Percentiles rank a stretch among this genome's conserved stretches.
These are phyloP conservation scores for Channallabes apus DNA, from an alignment of 2,797 vertebrate species.

Conservation along the genomic window DNA sequence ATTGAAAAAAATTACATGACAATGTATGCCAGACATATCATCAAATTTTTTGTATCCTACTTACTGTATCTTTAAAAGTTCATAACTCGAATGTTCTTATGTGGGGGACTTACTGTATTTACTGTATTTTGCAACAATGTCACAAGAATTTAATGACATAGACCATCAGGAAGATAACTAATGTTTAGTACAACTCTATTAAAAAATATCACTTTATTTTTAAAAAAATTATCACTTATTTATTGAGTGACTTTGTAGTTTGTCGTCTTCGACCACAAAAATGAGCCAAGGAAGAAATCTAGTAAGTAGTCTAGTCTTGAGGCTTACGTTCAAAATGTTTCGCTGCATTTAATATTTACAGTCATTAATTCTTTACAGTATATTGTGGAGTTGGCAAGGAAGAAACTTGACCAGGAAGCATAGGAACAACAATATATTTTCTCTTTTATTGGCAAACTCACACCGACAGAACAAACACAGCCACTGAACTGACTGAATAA, in stretches of 20 bases:
- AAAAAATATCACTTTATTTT: too few relatives aligned
- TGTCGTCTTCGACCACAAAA: neutral
- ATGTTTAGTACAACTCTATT: neutral
- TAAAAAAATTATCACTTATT: too few relatives aligned
- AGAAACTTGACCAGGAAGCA: slow-evolving; percentile 1
- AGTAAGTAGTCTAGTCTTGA: neutral
- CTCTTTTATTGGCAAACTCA: neutral
- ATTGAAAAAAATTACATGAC: too few relatives aligned
- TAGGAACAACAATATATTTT: neutral
- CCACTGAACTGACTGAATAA: slow-evolving; percentile 11
- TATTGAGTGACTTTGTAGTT: too few relatives aligned
- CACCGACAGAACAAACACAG: neutral
- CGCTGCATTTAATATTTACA: neutral
- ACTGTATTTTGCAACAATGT: neutral
- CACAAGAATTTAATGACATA: neutral
- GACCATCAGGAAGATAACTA: too few relatives aligned
- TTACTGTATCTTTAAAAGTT: too few relatives aligned
- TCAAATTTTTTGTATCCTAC: too few relatives aligned
- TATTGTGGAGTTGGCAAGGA: neutral
- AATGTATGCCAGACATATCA: too few relatives aligned
- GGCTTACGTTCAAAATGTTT: neutral
- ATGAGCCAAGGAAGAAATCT: neutral
- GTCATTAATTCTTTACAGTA: neutral
- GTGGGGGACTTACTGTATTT: too few relatives aligned
- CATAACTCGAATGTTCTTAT: too few relatives aligned